A percentile compares a stretch with the other conserved stretches of the same genome.
Conservation (phyloP, 2,113 vertebrate species). For the Laterallus jamaicensis region DNA sequence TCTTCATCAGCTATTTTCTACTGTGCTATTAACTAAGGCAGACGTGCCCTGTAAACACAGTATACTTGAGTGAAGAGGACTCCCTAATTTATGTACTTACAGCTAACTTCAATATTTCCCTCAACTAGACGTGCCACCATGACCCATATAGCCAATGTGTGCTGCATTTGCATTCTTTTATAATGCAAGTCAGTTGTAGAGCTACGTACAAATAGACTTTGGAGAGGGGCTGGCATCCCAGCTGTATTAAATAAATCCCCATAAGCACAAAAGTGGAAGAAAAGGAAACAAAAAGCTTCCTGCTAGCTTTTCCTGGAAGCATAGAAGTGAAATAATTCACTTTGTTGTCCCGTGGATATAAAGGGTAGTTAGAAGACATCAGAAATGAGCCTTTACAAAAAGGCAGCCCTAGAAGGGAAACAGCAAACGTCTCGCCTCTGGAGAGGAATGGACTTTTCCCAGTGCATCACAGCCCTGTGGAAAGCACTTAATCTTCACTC, state of each 20-base stretch:
- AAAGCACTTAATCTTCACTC: background rate
- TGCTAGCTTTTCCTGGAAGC: conserved; percentile 61
- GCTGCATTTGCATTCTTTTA: conserved; percentile 63
- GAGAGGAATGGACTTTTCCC: background rate
- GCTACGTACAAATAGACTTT: conserved; percentile 22
- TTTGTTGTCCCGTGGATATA: background rate
- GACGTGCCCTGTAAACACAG: background rate
- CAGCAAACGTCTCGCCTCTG: background rate
- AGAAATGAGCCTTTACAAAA: background rate
- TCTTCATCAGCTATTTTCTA: background rate
- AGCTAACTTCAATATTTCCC: conserved; percentile 29
- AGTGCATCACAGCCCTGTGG: background rate
- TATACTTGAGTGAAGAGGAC: background rate
- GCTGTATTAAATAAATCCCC: conserved; percentile 60
- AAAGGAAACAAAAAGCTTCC: conserved; percentile 59
- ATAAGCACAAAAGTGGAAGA: conserved; percentile 43
- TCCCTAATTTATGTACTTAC: background rate
- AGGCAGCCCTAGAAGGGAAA: background rate
- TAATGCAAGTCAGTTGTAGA: conserved; percentile 57
- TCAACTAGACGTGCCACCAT: background rate
- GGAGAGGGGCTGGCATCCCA: conserved; percentile 21
- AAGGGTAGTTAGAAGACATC: background rate
- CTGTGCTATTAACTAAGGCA: background rate
- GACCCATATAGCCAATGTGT: conserved; percentile 8
- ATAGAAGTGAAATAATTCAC: background rate